A percentile compares a stretch with the other conserved stretches of the same genome.
These are phyloP conservation scores for Leptura quadrifasciata DNA, from an alignment of 2,888 invertebrate genomes.

Conservation along the genomic window DNA sequence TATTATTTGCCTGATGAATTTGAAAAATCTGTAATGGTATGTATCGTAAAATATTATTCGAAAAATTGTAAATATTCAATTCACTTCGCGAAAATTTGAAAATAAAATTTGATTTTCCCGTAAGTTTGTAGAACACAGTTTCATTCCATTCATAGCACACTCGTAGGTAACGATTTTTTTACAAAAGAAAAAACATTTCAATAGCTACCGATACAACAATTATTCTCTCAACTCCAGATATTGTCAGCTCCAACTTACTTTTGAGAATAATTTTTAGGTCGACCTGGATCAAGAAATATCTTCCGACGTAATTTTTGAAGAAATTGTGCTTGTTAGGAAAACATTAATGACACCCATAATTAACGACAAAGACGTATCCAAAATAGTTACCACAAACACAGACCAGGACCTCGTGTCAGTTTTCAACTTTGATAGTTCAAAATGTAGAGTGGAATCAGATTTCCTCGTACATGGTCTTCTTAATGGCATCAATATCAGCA, in stretches of 20 bases:
- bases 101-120: too few relatives aligned
- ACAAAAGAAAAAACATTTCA: too few relatives aligned
- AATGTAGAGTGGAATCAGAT: slow-evolving; percentile 61
- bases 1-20: slow-evolving; percentile 72
- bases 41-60: slow-evolving; percentile 48
- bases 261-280: slow-evolving; percentile 56
- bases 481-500: slow-evolving; percentile 72
- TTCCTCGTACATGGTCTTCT: slow-evolving; percentile 62
- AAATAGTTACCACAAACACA: slow-evolving; percentile 71
- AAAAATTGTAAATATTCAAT: too few relatives aligned
- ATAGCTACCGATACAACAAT: too few relatives aligned
- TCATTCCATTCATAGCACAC: too few relatives aligned
- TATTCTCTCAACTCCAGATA: background rate
- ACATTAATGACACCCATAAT: slow-evolving; percentile 58
- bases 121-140: too few relatives aligned
- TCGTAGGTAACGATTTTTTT: too few relatives aligned
- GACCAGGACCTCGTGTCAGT: slow-evolving; percentile 67
- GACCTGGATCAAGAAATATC: slow-evolving; percentile 70
- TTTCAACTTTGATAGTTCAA: slow-evolving; percentile 66
- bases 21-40: slow-evolving; percentile 76
- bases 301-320: slow-evolving; percentile 71
- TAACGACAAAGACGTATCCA: slow-evolving; percentile 70
- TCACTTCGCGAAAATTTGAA: background rate
- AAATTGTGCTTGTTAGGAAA: slow-evolving; percentile 67
- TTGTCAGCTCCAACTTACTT: background rate